phyloP scores from a whole-genome alignment of 2,113 vertebrate genomes.

The Oplegnathus fasciatus region DNA sequence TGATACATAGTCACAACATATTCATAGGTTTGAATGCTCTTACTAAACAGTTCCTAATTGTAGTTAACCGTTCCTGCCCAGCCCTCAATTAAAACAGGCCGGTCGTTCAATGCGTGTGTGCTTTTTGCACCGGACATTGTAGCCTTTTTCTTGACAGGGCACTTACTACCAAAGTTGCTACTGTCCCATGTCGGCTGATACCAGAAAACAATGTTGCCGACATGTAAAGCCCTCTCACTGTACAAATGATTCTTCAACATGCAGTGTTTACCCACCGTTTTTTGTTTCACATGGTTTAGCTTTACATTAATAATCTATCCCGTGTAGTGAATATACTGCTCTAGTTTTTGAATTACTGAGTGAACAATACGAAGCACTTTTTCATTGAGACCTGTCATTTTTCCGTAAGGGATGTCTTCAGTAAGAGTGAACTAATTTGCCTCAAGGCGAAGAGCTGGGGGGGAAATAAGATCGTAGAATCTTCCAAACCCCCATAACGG shows the following conservation, averaged over 20 bases:
- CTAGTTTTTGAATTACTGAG: constrained; percentile 68
- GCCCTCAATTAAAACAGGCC: constrained; percentile 35
- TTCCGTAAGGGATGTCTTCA: constrained; percentile 53
- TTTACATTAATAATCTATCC: constrained; percentile 66
- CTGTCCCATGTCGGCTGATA: constrained; percentile 38
- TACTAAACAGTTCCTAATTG: constrained; percentile 58
- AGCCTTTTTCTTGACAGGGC: constrained; percentile 34
- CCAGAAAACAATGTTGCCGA: constrained; percentile 31
- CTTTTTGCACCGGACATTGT: constrained; percentile 49
- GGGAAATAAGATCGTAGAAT: constrained; percentile 36
- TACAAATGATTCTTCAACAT: constrained; percentile 66
- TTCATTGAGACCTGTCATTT: constrained; percentile 61
- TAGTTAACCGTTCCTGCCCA: constrained; percentile 41
- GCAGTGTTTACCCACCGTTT: constrained; percentile 53
- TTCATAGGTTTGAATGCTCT: constrained; percentile 75
- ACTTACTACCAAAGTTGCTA: constrained; percentile 57
- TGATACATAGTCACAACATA: constrained; percentile 75
- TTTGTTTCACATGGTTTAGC: constrained; percentile 65
- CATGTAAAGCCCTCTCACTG: constrained; percentile 63
- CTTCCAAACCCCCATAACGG: constrained; percentile 31
- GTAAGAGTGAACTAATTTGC: constrained; percentile 54
- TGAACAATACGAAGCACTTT: constrained; percentile 79
- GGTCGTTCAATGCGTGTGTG: constrained; percentile 37
- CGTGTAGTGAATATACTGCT: constrained; percentile 72
- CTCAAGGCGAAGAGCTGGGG: constrained; percentile 35